Conservation (phyloP, 2,888 invertebrate species). For the Atrina japonica region DNA sequence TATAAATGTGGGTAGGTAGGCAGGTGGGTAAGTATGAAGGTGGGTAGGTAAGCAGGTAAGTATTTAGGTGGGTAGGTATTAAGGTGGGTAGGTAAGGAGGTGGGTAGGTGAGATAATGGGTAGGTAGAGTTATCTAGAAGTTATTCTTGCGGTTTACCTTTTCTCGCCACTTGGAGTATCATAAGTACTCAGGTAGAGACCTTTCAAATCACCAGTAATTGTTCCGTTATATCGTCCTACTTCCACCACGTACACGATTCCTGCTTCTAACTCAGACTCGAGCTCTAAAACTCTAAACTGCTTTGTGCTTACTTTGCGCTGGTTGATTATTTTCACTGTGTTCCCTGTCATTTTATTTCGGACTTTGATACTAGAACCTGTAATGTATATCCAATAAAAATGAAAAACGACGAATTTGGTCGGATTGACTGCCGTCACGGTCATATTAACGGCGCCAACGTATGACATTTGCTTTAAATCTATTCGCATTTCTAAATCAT, state of each 20-base stretch:
- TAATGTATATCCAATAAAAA: slow-evolving; percentile 37
- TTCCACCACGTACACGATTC: slow-evolving; percentile 50
- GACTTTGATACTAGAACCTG: slow-evolving; percentile 9
- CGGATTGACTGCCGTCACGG: slow-evolving; percentile 45
- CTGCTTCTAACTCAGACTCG: slow-evolving; percentile 45
- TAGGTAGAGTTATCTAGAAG: too few relatives aligned
- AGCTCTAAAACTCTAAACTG: slow-evolving; percentile 66
- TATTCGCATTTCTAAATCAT: slow-evolving; percentile 63
- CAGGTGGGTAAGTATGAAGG: too few relatives aligned
- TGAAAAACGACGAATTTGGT: slow-evolving; percentile 68
- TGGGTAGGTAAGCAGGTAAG: too few relatives aligned
- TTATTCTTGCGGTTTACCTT: too few relatives aligned
- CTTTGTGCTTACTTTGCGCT: slow-evolving; percentile 51
- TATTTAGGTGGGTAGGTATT: too few relatives aligned
- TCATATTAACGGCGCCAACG: slow-evolving; percentile 63
- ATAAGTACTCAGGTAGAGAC: slow-evolving; percentile 69
- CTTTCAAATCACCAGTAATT: slow-evolving; percentile 61
- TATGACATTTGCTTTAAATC: slow-evolving; percentile 58
- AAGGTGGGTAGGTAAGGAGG: too few relatives aligned
- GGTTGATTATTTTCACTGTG: slow-evolving; percentile 49
- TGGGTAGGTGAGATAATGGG: too few relatives aligned
- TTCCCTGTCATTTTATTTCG: slow-evolving; percentile 6
- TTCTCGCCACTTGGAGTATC: slow-evolving; percentile 44
- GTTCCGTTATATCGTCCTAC: slow-evolving; percentile 57
- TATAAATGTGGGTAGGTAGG: too few relatives aligned